Conservation (phyloP, 92 coral and sea anemone species). For the Palythoa heliodiscus region DNA sequence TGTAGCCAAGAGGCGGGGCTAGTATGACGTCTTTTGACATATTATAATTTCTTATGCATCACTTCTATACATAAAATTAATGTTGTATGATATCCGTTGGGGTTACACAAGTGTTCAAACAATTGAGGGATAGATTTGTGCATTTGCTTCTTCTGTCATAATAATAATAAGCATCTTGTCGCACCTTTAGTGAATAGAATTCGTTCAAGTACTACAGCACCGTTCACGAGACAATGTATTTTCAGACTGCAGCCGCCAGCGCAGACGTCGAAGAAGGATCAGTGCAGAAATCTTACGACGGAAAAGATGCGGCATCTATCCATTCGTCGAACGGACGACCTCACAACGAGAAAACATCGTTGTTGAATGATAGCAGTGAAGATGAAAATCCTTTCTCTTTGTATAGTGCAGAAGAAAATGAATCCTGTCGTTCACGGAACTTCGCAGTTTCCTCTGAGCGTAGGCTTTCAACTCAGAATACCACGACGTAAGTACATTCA, state of each 20-base stretch:
- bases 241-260: slow-evolving; percentile 11
- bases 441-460: slow-evolving; percentile 9
- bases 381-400: slow-evolving; percentile 29
- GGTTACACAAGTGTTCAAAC: too few species aligned
- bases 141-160: too few species aligned
- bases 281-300: neutral
- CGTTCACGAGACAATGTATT: slow-evolving; percentile 9
- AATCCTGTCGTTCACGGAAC: neutral
- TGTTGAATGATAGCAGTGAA: slow-evolving; percentile 11
- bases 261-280: slow-evolving; percentile 20
- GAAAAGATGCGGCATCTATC: neutral
- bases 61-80: too few species aligned
- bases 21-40: too few species aligned
- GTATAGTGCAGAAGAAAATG: slow-evolving; percentile 18
- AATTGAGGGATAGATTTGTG: too few species aligned
- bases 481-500: slow-evolving; percentile 13
- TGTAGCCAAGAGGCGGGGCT: too few species aligned
- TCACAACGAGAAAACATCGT: slow-evolving; percentile 31
- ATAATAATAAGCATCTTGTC: too few species aligned
- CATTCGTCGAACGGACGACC: neutral
- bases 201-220: neutral
- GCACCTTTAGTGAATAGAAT: too few species aligned
- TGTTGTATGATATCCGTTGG: too few species aligned
- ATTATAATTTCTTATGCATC: too few species aligned
- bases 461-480: slow-evolving; percentile 5